Base-by-base conservation (phyloP, 2,797 vertebrate genomes). In the Falco biarmicus region DNA sequence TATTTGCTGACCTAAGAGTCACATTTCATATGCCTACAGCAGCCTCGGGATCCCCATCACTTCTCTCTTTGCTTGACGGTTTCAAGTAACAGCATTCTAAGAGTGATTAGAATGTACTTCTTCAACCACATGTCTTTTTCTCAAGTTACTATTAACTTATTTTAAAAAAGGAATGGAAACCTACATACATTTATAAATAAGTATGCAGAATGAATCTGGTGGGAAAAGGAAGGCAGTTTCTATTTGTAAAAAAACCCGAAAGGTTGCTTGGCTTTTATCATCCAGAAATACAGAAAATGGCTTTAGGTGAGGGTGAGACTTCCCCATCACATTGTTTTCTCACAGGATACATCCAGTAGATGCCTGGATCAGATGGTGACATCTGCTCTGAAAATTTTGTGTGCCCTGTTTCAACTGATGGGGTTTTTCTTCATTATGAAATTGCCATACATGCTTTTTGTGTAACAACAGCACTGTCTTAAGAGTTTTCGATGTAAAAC, bases 401-500 rank as follows among this genome's bases (percentile, higher is more conserved):
- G 32, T 60, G 64, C 65, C 15, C 7, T 0, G 0, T 70, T 31
- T 57, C 51, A 68, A 76, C 15, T 47, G 29, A 31, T 29, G n/a
- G 39, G 20, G 26, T 79, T 85, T 87, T 66, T 57, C 19, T 5
- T n/a, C 22, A 22, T 29, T 39, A 19, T 6, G 7, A 41, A 78
- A 45, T 60, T 24, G 18, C 10, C 20, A 5, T 6, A 6, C 10
- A 2, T 47, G 25, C 9, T 17, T 78, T 73, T 45, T 69, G 15
- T 66, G n/a, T 50, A 59, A 76, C 43, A 25, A 8, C 32, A 85
- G 24, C 69, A 61, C 25, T 26, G 25, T 6, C 41, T 39, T 20
- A 4, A 1, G 45, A 2, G 37, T 15, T 83, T 50, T 8, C 14
- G 2, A 0, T 74, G 28, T 81, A 18, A 64, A 78, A 56, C 0